These are phyloP conservation scores for Cheilosia vernalis DNA, from an alignment of 2,888 invertebrate species.

Conservation along the genomic window DNA sequence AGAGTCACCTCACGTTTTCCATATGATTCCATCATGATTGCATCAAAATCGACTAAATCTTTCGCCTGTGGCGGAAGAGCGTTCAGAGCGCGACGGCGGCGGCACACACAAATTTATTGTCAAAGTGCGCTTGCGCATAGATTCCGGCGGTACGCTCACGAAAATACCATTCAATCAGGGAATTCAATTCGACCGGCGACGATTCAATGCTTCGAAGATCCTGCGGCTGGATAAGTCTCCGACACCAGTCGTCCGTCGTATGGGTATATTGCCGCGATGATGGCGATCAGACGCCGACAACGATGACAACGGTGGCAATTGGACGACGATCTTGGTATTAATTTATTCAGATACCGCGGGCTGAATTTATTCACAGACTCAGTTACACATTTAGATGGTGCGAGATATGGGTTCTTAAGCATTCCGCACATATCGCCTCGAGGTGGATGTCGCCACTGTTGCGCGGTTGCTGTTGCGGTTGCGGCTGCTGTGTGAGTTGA, in stretches of 20 bases:
- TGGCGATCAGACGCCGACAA: slow-evolving; percentile 20
- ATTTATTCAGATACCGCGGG: slow-evolving; percentile 70
- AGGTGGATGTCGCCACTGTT: slow-evolving; percentile 70
- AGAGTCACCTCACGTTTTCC: slow-evolving; percentile 73
- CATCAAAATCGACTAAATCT: slow-evolving; percentile 71
- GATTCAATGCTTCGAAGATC: slow-evolving; percentile 59
- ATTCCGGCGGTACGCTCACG: slow-evolving; percentile 63
- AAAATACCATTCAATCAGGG: slow-evolving; percentile 73
- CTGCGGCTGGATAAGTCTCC: slow-evolving; percentile 54
- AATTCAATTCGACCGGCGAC: slow-evolving; percentile 59
- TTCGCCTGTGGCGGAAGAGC: slow-evolving; percentile 12
- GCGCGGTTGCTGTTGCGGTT: slow-evolving; percentile 22
- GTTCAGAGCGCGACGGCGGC: not conserved
- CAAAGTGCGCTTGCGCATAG: slow-evolving; percentile 56
- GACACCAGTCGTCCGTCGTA: slow-evolving; percentile 19
- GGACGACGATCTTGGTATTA: slow-evolving; percentile 66
- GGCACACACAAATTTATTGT: slow-evolving; percentile 61
- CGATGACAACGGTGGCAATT: slow-evolving; percentile 68
- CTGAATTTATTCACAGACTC: slow-evolving; percentile 71
- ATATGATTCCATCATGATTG: slow-evolving; percentile 72
- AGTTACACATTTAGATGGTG: slow-evolving; percentile 74
- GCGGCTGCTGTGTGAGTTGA: slow-evolving; percentile 64
- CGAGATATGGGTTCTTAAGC: slow-evolving; percentile 70
- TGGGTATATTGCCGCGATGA: slow-evolving; percentile 2
- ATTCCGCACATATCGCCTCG: slow-evolving; percentile 59